These are phyloP conservation scores for Buceros bicornis DNA, from an alignment of 2,797 vertebrate genomes.

Conservation along the genomic window DNA sequence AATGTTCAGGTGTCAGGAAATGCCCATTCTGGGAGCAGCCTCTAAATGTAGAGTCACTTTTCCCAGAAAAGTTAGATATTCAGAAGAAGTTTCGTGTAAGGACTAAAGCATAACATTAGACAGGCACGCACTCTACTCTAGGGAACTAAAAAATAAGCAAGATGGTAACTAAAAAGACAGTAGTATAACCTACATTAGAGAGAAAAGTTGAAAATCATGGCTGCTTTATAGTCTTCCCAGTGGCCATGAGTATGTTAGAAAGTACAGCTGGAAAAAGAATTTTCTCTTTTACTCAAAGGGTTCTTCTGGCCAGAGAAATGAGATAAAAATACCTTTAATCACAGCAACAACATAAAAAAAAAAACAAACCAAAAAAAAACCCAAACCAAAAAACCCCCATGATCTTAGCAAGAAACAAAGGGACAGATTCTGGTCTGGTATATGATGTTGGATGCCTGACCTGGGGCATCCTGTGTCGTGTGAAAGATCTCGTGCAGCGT, in stretches of 20 bases:
- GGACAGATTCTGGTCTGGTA: slow-evolving; percentile 6
- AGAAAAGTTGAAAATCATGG: not conserved
- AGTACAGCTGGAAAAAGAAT: slow-evolving; percentile 28
- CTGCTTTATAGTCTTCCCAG: not conserved
- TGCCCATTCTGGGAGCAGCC: not conserved
- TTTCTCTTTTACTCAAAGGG: not conserved
- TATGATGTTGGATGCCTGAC: not conserved
- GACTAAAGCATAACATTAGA: not conserved
- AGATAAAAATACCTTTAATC: slow-evolving; percentile 38
- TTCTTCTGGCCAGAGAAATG: not conserved
- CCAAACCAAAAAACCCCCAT: not conserved
- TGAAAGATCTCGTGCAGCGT: not conserved
- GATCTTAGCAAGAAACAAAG: not conserved
- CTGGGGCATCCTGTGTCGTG: not conserved
- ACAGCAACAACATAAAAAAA: not conserved
- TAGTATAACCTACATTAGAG: not conserved
- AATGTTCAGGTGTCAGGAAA: slow-evolving; percentile 59
- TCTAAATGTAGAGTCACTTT: slow-evolving; percentile 6
- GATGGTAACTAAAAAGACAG: not conserved
- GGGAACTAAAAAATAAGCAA: not conserved
- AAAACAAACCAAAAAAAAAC: not conserved
- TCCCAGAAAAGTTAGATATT: slow-evolving; percentile 30
- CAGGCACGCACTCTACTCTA: not conserved
- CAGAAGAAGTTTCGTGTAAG: not conserved
- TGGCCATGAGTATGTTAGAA: not conserved